Evolutionary conservation across 2,113 vertebrate species (phyloP), one percentile per base, ranked within the genome.

Genomic region (Opisthocomus hoazin): DNA sequence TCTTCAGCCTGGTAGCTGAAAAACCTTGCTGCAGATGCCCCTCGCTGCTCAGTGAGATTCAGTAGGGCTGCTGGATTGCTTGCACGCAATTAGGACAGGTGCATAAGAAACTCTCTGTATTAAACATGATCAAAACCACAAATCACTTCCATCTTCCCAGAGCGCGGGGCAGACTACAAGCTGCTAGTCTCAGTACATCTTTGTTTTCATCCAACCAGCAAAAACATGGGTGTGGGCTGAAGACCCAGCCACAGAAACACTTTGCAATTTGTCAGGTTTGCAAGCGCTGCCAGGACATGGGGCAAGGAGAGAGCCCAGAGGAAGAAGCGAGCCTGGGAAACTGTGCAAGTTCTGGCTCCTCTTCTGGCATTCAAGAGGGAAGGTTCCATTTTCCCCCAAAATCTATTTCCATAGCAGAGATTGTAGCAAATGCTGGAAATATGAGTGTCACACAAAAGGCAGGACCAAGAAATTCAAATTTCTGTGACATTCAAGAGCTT

Each of bases 401-500:
- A 58, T 32, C 56, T 80, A 64, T 15, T 37, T 76, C 39, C 29
- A 13, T 29, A 45, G 53, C n/a, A 88, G 70, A 82, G 16, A 57
- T 11, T 56, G 57, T 11, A 83, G 34, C 32, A 86, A 87, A 64
- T 39, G 29, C n/a, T 54, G 78, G 70, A 46, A 82, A 90, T 19
- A 43, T 61, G 39, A 79, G n/a, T 45, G 56, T 63, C 36, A n/a
- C 5, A 60, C 17, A 24, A 87, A 46, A 66, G 0, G 1, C 26
- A 58, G 61, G n/a, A 87, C 14, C 6, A 37, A 74, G 60, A 75
- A 79, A 46, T 41, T 29, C 1, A 2, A 13, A 75, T 61, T 82
- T 87, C 65, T 90, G 60, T 39, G 16, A 50, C 0, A 0, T 70
- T 66, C 37, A 82, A n/a, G n/a, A n/a, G n/a, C n/a, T n/a, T n/a